Percentiles rank a stretch among this genome's conserved stretches.
Evolutionary conservation across 2,888 invertebrate species (phyloP).

Genomic region (Drosophila paranaensis): DNA sequence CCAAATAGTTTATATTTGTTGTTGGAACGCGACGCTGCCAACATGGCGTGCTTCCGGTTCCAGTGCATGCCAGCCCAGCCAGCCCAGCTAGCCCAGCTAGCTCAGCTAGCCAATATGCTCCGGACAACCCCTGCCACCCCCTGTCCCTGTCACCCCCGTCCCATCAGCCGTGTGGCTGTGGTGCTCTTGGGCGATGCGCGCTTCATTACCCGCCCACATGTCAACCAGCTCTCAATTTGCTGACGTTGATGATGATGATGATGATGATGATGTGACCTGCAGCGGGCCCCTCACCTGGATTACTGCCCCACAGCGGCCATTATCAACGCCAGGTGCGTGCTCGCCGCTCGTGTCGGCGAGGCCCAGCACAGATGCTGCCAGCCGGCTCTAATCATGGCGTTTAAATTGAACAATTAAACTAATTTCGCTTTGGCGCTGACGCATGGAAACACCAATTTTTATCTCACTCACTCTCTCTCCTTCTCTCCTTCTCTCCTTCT

Average conservation of each 20-base stretch:
- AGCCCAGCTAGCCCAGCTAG: neutral
- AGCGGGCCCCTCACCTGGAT: neutral
- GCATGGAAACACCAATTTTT: slow-evolving; percentile 31
- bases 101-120: neutral
- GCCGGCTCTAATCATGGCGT: slow-evolving; percentile 63
- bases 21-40: slow-evolving; percentile 56
- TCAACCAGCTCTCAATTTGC: slow-evolving; percentile 35
- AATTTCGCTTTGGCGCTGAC: slow-evolving; percentile 56
- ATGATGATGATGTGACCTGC: slow-evolving; percentile 14
- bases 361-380: slow-evolving; percentile 24
- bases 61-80: slow-evolving; percentile 32
- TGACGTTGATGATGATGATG: slow-evolving; percentile 5
- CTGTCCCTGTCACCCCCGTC: neutral
- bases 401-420: slow-evolving; percentile 75
- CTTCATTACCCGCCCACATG: slow-evolving; percentile 51
- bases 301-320: slow-evolving; percentile 36
- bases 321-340: slow-evolving; percentile 75
- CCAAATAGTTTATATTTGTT: slow-evolving; percentile 55
- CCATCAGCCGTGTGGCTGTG: neutral
- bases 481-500: too few relatives aligned
- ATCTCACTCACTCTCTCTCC: neutral
- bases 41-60: slow-evolving; percentile 67
- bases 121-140: neutral
- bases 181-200: slow-evolving; percentile 31
- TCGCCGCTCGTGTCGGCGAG: slow-evolving; percentile 63